A percentile compares a stretch with the other conserved stretches of the same genome.
Conservation (phyloP, 2,888 invertebrate species). For the Crepidodera aurea region DNA sequence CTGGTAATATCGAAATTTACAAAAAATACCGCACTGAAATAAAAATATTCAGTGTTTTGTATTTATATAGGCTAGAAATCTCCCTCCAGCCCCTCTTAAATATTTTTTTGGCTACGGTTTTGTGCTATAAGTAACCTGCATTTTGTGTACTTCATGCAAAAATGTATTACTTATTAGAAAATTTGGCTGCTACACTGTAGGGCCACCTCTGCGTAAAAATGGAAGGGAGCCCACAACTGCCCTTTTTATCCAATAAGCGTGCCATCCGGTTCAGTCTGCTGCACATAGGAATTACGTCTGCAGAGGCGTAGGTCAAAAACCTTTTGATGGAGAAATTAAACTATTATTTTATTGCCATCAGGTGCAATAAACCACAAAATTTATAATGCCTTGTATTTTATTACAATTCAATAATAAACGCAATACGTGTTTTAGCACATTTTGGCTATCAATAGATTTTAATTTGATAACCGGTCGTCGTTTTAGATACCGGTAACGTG, state of each 20-base stretch:
- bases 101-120: too few relatives aligned
- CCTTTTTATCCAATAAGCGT: conserved; percentile 27
- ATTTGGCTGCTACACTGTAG: too few relatives aligned
- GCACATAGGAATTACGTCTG: not conserved
- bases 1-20: too few relatives aligned
- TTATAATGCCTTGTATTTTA: not conserved
- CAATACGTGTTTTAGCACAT: not conserved
- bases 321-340: not conserved
- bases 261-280: conserved; percentile 15
- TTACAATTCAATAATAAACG: not conserved
- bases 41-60: too few relatives aligned
- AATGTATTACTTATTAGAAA: too few relatives aligned
- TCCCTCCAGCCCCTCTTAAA: too few relatives aligned
- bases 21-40: too few relatives aligned
- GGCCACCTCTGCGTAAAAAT: not conserved
- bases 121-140: too few relatives aligned
- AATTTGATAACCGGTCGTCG: not conserved
- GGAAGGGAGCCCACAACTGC: conserved; percentile 21
- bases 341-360: not conserved
- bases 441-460: not conserved
- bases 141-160: too few relatives aligned
- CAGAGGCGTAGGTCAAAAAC: conserved; percentile 14
- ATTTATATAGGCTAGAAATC: too few relatives aligned
- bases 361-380: not conserved
- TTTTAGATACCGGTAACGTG: too few relatives aligned